Percentiles rank a stretch among this genome's conserved stretches.
Conservation (phyloP, 2,113 vertebrate species). For the Corydoras maculifer region DNA sequence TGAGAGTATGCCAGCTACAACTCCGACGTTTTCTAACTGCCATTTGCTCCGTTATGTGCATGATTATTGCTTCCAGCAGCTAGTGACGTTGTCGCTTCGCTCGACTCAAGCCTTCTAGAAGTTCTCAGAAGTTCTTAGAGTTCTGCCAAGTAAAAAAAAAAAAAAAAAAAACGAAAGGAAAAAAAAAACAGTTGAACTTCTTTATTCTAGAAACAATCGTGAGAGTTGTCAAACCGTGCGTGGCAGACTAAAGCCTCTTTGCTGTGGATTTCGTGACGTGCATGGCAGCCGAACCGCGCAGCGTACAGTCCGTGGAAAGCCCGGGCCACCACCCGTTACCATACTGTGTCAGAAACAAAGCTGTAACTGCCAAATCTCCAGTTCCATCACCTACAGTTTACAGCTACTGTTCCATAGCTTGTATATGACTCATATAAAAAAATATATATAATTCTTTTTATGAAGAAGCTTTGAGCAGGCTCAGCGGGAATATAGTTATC, state of each 20-base stretch:
- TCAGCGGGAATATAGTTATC: conserved; percentile 38
- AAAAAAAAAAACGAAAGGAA: not conserved
- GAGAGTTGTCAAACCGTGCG: not conserved
- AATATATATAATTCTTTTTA: conserved; percentile 65
- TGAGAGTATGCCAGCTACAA: conserved; percentile 1
- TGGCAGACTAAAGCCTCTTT: conserved; percentile 32
- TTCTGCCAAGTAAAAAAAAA: not conserved
- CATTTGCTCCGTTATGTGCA: conserved; percentile 52
- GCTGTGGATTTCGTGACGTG: conserved; percentile 56
- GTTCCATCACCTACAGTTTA: conserved; percentile 62
- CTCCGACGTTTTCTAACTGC: conserved; percentile 51
- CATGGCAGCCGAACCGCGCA: conserved; percentile 35
- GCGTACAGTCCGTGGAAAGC: not conserved
- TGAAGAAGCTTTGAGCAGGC: conserved; percentile 87
- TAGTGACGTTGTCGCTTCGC: conserved; percentile 8
- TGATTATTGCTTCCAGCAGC: conserved; percentile 40
- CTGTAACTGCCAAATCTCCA: conserved; percentile 74
- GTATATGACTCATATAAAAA: conserved; percentile 62
- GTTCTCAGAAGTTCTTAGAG: not conserved
- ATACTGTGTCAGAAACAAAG: conserved; percentile 64
- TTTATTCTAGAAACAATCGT: not conserved
- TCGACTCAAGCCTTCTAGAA: not conserved
- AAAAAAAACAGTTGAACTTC: too few relatives aligned
- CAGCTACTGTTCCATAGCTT: conserved; percentile 72
- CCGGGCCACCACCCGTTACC: conserved; percentile 47